Percentiles rank a stretch among this genome's conserved stretches.
phyloP scores from a whole-genome alignment of 2,797 vertebrate species.

The Capromys pilorides region DNA sequence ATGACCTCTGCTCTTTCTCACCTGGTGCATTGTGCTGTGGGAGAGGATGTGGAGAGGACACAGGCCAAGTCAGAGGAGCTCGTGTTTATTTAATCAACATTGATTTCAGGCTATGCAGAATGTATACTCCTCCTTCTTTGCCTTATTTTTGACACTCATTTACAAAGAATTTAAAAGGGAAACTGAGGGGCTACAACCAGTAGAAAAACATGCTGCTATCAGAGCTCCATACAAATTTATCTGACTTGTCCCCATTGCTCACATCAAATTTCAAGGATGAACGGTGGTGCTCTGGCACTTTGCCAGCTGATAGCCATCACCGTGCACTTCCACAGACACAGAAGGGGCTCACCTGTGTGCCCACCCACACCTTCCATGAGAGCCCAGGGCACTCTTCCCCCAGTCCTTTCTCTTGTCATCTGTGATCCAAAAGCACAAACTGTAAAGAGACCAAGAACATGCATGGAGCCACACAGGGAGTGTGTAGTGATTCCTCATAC shows the following conservation, averaged over 20 bases:
- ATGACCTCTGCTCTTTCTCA: background rate
- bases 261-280: background rate
- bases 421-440: background rate
- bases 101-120: background rate
- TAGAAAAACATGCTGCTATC: background rate
- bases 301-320: background rate
- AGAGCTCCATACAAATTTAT: background rate
- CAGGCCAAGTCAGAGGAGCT: background rate
- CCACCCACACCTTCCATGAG: background rate
- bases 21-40: background rate
- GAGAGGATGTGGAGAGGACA: accelerated
- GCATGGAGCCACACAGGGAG: background rate
- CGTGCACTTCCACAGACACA: background rate
- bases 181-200: background rate
- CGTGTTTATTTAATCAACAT: background rate
- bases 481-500: background rate
- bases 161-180: background rate
- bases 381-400: background rate
- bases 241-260: background rate
- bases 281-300: too few relatives aligned
- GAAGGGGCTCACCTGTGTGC: too few relatives aligned
- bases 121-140: background rate
- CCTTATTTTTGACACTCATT: background rate
- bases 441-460: background rate
- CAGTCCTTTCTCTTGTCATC: background rate